Evolutionary conservation across 1,140 invertebrate genomes (phyloP).

Genomic region (Drosophila kurseongensis): DNA sequence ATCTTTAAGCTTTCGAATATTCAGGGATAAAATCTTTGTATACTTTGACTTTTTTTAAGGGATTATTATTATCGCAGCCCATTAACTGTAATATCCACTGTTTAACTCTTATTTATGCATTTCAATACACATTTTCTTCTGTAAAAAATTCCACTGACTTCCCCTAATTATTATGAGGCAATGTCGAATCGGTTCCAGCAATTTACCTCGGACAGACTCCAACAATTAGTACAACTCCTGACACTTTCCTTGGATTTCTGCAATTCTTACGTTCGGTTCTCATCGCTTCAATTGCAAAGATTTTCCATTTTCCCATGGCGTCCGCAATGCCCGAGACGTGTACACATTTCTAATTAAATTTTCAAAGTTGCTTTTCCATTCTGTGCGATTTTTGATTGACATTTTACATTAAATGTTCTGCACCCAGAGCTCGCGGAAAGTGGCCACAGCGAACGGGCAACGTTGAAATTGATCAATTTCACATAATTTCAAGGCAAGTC

Average conservation of each 20-base stretch:
- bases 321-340: constrained; percentile 21
- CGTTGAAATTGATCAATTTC: constrained; percentile 83
- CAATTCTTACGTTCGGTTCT: constrained; percentile 17
- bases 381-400: constrained; percentile 79
- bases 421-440: constrained; percentile 11
- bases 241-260: constrained; percentile 23
- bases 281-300: constrained; percentile 63
- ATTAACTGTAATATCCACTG: too few species aligned
- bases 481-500: constrained; percentile 82
- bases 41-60: too few species aligned
- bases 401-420: constrained; percentile 79
- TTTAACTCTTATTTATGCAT: background rate
- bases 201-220: background rate
- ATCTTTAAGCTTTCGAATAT: too few species aligned
- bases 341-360: constrained; percentile 79
- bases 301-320: constrained; percentile 71
- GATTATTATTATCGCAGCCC: too few species aligned
- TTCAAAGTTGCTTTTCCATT: constrained; percentile 65
- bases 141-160: too few species aligned
- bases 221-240: constrained; percentile 28
- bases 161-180: background rate
- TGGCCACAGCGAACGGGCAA: constrained; percentile 27
- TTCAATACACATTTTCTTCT: too few species aligned
- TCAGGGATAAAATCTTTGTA: too few species aligned
- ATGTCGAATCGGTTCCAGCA: background rate